phyloP scores from a whole-genome alignment of 2,888 invertebrate genomes.

The Patella pellucida region DNA sequence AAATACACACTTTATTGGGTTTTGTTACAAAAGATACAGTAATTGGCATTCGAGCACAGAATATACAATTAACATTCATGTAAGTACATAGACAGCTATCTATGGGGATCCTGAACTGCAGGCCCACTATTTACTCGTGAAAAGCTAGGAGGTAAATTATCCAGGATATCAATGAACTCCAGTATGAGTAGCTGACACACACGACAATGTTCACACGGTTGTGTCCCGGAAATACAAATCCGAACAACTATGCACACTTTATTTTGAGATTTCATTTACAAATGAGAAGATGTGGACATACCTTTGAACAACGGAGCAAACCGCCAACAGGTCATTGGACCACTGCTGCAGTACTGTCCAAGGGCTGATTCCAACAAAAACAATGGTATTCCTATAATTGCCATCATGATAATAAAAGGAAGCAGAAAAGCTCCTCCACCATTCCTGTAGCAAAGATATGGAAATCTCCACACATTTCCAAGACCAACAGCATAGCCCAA shows the following conservation, averaged over 20 bases:
- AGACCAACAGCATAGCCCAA: slow-evolving; percentile 65
- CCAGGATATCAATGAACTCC: too few species aligned
- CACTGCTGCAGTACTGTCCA: slow-evolving; percentile 69
- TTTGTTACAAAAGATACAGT: not conserved
- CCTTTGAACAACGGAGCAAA: slow-evolving; percentile 70
- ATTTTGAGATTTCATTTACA: too few species aligned
- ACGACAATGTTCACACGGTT: too few species aligned
- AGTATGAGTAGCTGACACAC: too few species aligned
- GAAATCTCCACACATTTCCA: slow-evolving; percentile 77
- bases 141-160: too few species aligned
- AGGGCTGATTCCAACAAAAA: slow-evolving; percentile 69
- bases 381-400: slow-evolving; percentile 67
- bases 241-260: too few species aligned
- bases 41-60: too few species aligned
- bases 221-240: too few species aligned
- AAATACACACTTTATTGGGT: not conserved
- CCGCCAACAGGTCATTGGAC: slow-evolving; percentile 70
- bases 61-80: too few species aligned
- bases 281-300: slow-evolving; percentile 27
- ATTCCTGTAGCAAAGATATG: slow-evolving; percentile 72
- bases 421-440: slow-evolving; percentile 70
- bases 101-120: too few species aligned
- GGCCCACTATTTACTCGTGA: too few species aligned
- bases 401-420: slow-evolving; percentile 68
- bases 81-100: too few species aligned